Evolutionary conservation across 2,888 invertebrate species (phyloP), one percentile per base, ranked within the genome.

Genomic region (Drosophila cognata): DNA sequence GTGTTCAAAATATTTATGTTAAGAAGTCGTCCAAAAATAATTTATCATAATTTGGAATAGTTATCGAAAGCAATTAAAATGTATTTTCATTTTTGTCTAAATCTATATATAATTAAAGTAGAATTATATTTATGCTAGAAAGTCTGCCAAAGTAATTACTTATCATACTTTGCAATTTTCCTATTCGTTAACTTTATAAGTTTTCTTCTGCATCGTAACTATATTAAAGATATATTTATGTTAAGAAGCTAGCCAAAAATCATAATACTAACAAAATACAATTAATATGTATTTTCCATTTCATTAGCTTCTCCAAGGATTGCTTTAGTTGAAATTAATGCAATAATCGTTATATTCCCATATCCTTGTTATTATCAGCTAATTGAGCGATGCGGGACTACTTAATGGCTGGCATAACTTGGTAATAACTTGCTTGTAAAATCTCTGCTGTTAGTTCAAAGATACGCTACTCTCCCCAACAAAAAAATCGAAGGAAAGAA

Each of bases 371-470:
- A 46, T 76, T 81, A 86, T 86, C 74, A 67, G 74, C 69, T 77
- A 79, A 84, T 79, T 81, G 88, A 51, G 66, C 63, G 62, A 73
- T 52, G 68, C 38, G 75, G 66, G 28, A 53, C 57, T 69, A 29
- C 55, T 81, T 80, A 31, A 57, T 70, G 62, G 50, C 61, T 61
- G 52, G 50, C 50, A 52, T 57, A 71, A 76, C 52, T 77, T 76
- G 66, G 69, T 68, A 76, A 78, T 77, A 80, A 76, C 61, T 61
- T 57, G 60, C 58, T 68, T 74, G 63, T 76, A 75, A 75, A 81
- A 77, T 66, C 75, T 56, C 69, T 71, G 64, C 75, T 53, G 66
- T 70, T 69, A 65, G 65, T 60, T 77, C 68, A 82, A 80, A 72
- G 75, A 76, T 77, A 71, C 67, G 21, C 41, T 41, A 25, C 21